Evolutionary conservation across 2,113 vertebrate genomes (phyloP), one percentile per base, ranked within the genome.

Genomic region (Cathartes aura): DNA sequence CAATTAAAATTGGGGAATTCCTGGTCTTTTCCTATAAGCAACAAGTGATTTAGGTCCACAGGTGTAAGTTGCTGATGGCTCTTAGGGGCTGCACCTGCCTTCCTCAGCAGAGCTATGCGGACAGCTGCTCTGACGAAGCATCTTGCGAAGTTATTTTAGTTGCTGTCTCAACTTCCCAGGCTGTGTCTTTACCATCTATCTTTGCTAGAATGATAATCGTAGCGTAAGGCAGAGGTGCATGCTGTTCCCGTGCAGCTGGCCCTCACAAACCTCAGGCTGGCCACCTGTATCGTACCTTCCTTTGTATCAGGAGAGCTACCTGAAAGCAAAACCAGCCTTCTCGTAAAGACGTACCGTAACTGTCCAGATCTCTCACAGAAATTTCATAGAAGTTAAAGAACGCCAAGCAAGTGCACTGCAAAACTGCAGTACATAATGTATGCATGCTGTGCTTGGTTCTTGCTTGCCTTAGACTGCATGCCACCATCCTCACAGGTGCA

Each of bases 91-190:
- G 96, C 75, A 71, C 88, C 80, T 92, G 95, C 43, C 94, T 92
- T 92, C 92, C 73, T 91, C 67, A 56, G 86, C 32, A 32, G 72
- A 74, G 64, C 83, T 86, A 26, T 92, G 92, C 32, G 73, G 80
- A 59, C 95, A 97, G 96, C 97, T 95, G 97, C 92, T 89, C 56
- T 8, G 27, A 89, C 83, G 90, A 93, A 82, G 68, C 80, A 67
- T 93, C 94, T 89, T 76, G 72, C 1, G 0, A 81, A 95, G 94
- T 87, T 97, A 96, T 95, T 97, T 97, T 83, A n/a, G 92, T 63
- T 87, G 15, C 66, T 92, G 82, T 92, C 94, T 97, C 93, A 89
- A 13, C 48, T 97, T 97, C 87, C 91, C 47, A 43, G 40, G 34
- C 94, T 67, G 53, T n/a, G 26, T 81, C 67, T 94, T 90, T 53